phyloP scores from a whole-genome alignment of 2,888 invertebrate species.

The Xestia c-nigrum region DNA sequence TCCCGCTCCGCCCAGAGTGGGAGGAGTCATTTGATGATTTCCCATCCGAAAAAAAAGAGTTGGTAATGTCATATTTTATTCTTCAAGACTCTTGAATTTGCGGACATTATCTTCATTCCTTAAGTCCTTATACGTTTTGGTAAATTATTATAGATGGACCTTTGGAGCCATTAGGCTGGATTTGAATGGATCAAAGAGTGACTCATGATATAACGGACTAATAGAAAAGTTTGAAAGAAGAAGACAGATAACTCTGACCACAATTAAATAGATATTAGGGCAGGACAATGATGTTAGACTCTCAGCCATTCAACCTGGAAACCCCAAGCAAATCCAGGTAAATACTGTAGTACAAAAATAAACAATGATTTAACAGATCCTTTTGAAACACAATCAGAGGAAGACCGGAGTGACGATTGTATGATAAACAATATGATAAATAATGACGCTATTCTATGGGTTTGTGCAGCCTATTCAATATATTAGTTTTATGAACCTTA shows the following conservation, averaged over 20 bases:
- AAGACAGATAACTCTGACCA: background rate
- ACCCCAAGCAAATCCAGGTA: background rate
- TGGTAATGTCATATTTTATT: too few species aligned
- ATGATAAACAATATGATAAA: conserved; percentile 65
- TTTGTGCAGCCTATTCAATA: conserved; percentile 19
- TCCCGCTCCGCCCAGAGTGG: too few species aligned
- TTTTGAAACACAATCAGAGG: conserved; percentile 70
- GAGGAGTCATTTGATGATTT: too few species aligned
- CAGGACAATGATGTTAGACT: background rate
- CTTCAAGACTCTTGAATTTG: too few species aligned
- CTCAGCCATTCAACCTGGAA: conserved; percentile 3
- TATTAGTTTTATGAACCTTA: conserved; percentile 22
- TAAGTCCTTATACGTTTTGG: too few species aligned
- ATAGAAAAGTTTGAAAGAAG: background rate
- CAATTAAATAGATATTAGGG: background rate
- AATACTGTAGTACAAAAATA: conserved; percentile 32
- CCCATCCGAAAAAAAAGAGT: too few species aligned
- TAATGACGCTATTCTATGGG: conserved; percentile 50
- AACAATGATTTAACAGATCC: conserved; percentile 62
- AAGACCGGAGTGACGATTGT: conserved; percentile 62
- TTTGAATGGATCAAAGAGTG: background rate
- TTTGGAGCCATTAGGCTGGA: too few species aligned
- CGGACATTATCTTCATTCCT: too few species aligned
- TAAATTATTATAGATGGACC: too few species aligned
- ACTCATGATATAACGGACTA: background rate